phyloP scores from a whole-genome alignment of 2,888 invertebrate species.

The Drosophila anomalata region DNA sequence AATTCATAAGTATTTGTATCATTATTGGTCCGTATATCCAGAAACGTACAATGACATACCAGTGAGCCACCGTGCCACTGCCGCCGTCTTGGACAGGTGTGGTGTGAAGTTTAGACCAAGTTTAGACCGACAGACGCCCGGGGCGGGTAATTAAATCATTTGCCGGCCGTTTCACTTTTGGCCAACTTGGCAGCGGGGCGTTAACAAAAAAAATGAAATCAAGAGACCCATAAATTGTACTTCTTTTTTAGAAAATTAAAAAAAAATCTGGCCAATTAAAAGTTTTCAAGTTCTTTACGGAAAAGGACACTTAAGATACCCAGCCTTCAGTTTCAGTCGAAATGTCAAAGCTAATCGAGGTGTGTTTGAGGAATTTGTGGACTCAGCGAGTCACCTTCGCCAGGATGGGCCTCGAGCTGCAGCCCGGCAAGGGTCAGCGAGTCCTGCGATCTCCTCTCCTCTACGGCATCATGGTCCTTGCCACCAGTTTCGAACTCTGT shows the following conservation, averaged over 20 bases:
- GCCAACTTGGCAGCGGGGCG: conserved; percentile 37
- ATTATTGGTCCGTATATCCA: background rate
- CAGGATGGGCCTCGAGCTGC: conserved; percentile 51
- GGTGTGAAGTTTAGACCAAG: conserved; percentile 25
- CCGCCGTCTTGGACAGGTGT: conserved; percentile 1
- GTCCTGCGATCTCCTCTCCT: conserved; percentile 32
- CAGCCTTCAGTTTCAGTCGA: conserved; percentile 30
- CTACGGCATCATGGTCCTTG: conserved; percentile 44
- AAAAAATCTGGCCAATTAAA: background rate
- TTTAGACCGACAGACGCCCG: conserved; percentile 39
- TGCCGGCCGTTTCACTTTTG: conserved; percentile 38
- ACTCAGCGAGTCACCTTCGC: conserved; percentile 50
- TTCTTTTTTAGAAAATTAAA: too few relatives aligned
- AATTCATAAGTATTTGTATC: background rate
- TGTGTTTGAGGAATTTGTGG: conserved; percentile 44
- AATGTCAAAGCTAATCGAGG: conserved; percentile 52
- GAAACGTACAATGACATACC: background rate
- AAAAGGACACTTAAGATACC: background rate
- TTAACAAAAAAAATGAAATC: conserved; percentile 39
- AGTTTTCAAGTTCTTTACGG: background rate
- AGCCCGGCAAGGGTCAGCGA: background rate
- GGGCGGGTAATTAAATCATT: conserved; percentile 66
- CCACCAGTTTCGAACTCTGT: conserved; percentile 56
- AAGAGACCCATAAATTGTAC: conserved; percentile 6
- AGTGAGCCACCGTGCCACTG: conserved; percentile 39